A percentile compares a stretch with the other conserved stretches of the same genome.
Conservation (phyloP, 2,888 invertebrate species). For the Drosophila vallismaia region DNA sequence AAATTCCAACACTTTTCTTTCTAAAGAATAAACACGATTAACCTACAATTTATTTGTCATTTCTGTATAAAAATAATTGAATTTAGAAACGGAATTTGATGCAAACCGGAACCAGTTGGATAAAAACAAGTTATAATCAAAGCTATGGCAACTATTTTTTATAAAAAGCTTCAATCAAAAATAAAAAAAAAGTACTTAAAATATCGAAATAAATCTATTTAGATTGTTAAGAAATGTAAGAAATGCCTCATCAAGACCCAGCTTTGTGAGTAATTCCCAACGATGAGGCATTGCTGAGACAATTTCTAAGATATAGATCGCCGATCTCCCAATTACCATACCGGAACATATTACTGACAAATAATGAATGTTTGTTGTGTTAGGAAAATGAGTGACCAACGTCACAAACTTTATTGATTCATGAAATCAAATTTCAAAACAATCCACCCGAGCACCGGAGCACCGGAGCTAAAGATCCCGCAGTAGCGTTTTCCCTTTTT, state of each 20-base stretch:
- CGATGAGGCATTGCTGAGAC: no score
- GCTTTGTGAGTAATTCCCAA: no score
- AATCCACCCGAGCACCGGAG: conserved; percentile 11
- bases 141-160: neutral
- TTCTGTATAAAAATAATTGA: neutral
- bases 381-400: neutral
- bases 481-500: conserved; percentile 40
- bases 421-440: conserved; percentile 42
- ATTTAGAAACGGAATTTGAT: neutral
- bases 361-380: neutral
- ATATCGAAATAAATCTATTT: no score
- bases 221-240: neutral
- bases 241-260: neutral
- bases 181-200: no score
- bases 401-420: conserved; percentile 32
- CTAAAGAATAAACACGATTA: no score
- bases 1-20: no score
- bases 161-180: no score
- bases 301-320: neutral
- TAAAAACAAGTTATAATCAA: neutral
- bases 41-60: neutral
- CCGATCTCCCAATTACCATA: neutral
- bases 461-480: neutral
- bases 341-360: neutral
- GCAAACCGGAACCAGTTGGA: neutral